Conservation (phyloP, 1,140 invertebrate genomes). For the Harpegnathos saltator region DNA sequence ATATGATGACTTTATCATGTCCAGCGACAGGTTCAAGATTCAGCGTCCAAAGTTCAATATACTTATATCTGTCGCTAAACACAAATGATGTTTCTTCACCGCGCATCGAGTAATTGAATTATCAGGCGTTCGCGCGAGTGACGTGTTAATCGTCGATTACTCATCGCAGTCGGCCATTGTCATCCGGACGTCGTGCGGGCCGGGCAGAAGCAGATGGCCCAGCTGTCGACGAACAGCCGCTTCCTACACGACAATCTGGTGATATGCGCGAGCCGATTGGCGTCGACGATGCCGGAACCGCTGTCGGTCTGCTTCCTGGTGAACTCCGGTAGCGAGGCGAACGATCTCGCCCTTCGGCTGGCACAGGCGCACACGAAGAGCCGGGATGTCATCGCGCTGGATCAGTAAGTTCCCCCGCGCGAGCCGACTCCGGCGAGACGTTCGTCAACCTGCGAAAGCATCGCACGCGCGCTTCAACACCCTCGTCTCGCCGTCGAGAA, state of each 20-base stretch:
- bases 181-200: constrained; percentile 97
- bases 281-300: constrained; percentile 92
- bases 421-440: too few species aligned
- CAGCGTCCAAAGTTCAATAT: too few species aligned
- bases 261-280: constrained; percentile 94
- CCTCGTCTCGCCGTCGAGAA: too few species aligned
- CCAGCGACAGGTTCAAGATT: too few species aligned
- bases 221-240: constrained; percentile 97
- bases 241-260: constrained; percentile 98
- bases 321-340: constrained; percentile 99
- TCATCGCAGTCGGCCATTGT: constrained; percentile 97
- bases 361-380: constrained; percentile 95
- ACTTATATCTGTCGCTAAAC: too few species aligned
- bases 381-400: constrained; percentile 96
- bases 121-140: too few species aligned
- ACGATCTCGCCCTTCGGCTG: constrained; percentile 97
- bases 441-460: too few species aligned
- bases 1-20: too few species aligned
- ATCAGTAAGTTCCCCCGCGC: constrained; percentile 93
- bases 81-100: too few species aligned
- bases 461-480: too few species aligned
- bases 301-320: constrained; percentile 98
- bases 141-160: neutral
- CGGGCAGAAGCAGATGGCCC: constrained; percentile 94
- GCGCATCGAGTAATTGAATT: too few species aligned